Evolutionary conservation across 2,797 vertebrate species (phyloP).

Genomic region (Hephaestus fuliginosus): DNA sequence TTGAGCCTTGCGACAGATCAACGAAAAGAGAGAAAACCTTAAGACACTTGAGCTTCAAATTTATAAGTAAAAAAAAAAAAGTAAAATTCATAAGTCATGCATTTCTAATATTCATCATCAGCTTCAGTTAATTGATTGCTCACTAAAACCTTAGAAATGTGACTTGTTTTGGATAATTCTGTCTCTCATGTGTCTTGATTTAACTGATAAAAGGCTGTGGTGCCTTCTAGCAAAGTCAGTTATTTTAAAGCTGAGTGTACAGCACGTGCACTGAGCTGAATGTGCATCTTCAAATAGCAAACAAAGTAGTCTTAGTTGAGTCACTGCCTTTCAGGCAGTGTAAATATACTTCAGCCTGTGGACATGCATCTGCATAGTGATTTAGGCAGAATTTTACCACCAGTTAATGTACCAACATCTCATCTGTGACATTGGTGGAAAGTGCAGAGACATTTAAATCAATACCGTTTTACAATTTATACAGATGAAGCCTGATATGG

Average conservation of each 20-base stretch:
- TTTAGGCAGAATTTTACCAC: background rate
- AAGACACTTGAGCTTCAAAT: background rate
- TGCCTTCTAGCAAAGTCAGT: constrained; percentile 22
- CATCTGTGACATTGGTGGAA: background rate
- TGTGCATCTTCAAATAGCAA: background rate
- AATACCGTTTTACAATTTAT: background rate
- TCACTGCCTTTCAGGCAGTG: constrained; percentile 6
- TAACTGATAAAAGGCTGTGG: background rate
- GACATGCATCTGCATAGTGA: background rate
- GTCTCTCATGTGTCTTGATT: constrained; percentile 3
- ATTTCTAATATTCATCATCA: background rate
- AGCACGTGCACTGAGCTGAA: background rate
- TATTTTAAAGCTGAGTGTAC: background rate
- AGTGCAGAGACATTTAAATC: background rate
- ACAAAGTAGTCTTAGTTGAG: background rate
- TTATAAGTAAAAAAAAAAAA: background rate
- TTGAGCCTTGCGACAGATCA: background rate
- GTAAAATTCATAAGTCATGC: background rate
- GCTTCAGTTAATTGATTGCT: background rate
- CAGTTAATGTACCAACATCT: background rate
- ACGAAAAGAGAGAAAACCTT: background rate
- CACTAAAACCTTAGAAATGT: background rate
- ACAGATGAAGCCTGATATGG: background rate
- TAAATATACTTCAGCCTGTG: constrained; percentile 1
- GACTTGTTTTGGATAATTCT: constrained; percentile 1